phyloP scores from a whole-genome alignment of 2,797 vertebrate species.

The Anas acuta region DNA sequence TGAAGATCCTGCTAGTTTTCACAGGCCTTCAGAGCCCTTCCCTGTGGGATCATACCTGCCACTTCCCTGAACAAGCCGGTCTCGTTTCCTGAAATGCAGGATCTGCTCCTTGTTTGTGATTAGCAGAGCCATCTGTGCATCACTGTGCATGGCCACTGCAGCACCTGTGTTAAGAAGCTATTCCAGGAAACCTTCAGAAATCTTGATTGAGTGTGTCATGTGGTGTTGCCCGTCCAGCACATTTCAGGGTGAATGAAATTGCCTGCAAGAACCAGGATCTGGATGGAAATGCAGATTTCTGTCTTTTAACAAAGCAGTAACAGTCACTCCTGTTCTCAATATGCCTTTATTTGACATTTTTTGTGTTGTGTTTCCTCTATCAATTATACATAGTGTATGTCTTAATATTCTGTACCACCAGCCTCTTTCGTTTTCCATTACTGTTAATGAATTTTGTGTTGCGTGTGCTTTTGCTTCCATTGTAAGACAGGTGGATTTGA shows the following conservation, averaged over 20 bases:
- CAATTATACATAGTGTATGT: background rate
- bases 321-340: background rate
- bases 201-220: background rate
- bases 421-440: background rate
- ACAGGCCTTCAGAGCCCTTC: background rate
- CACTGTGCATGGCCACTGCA: background rate
- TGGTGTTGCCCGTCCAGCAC: background rate
- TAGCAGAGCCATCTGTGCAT: background rate
- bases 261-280: fast-evolving
- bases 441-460: background rate
- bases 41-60: background rate
- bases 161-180: fast-evolving
- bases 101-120: background rate
- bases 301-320: background rate
- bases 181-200: background rate
- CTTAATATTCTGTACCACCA: background rate
- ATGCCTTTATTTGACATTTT: background rate
- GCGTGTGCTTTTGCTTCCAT: background rate
- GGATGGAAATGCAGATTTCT: background rate
- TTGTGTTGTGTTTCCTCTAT: background rate
- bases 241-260: background rate
- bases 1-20: background rate
- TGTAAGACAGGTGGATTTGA: background rate
- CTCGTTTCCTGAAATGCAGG: background rate
- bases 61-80: background rate